Evolutionary conservation across 1,140 invertebrate species (phyloP).

Genomic region (Maniola jurtina): DNA sequence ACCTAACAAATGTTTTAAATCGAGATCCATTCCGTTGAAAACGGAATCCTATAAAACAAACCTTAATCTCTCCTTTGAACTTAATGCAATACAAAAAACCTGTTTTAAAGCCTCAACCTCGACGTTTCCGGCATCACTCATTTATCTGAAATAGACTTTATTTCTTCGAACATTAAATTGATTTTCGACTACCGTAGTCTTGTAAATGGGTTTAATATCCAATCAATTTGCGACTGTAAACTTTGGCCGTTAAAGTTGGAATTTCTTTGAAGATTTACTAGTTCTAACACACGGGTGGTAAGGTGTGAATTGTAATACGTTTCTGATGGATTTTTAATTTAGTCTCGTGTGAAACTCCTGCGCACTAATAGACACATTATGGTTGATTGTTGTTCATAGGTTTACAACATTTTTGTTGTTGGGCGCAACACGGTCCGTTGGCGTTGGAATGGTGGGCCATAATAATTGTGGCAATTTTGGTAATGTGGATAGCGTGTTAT

Average conservation of each 20-base stretch:
- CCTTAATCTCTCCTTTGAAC: slow-evolving; percentile 53
- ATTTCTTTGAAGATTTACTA: slow-evolving; percentile 20
- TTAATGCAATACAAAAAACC: slow-evolving; percentile 51
- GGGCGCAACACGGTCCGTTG: neutral
- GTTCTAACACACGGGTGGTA: slow-evolving; percentile 54
- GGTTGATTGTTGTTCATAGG: slow-evolving; percentile 33
- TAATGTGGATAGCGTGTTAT: neutral
- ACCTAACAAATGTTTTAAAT: slow-evolving; percentile 24
- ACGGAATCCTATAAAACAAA: slow-evolving; percentile 48
- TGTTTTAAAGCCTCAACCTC: slow-evolving; percentile 44
- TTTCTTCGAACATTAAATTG: slow-evolving; percentile 11
- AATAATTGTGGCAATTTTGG: neutral
- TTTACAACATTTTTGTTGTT: neutral
- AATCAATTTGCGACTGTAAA: slow-evolving; percentile 26
- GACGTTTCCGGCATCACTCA: slow-evolving; percentile 41
- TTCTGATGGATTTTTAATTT: slow-evolving; percentile 75
- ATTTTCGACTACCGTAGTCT: slow-evolving; percentile 23
- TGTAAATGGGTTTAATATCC: slow-evolving; percentile 7
- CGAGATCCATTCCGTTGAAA: slow-evolving; percentile 32
- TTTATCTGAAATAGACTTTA: slow-evolving; percentile 30
- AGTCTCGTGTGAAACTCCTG: slow-evolving; percentile 66
- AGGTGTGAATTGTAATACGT: slow-evolving; percentile 67
- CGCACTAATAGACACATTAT: slow-evolving; percentile 68
- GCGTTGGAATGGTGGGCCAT: neutral
- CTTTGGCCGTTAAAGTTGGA: slow-evolving; percentile 24